Conservation (phyloP, 1,140 invertebrate species). For the Ectropis grisescens region DNA sequence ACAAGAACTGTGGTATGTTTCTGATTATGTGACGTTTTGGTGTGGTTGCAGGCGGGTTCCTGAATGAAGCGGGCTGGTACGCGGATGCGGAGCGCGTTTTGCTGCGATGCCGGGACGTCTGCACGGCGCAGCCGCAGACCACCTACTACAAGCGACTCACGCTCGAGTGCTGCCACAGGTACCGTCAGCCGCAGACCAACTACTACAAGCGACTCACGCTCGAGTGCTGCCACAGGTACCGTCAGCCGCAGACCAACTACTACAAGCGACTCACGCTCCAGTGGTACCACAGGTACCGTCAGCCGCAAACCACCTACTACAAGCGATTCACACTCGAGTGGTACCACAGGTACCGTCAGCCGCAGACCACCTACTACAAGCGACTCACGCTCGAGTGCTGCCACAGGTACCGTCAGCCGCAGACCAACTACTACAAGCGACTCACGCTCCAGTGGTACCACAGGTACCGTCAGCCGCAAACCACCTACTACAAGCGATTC, state of each 20-base stretch:
- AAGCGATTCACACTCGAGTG: no score
- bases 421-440: not conserved
- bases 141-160: not conserved
- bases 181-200: no score
- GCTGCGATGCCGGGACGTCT: constrained; percentile 74
- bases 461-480: no score
- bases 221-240: constrained; percentile 1
- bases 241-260: no score
- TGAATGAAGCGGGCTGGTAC: constrained; percentile 90
- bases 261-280: no score
- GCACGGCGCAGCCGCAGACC: constrained; percentile 47
- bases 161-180: constrained; percentile 1
- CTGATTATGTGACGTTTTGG: no score
- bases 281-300: no score
- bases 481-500: no score
- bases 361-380: not conserved
- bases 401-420: constrained; percentile 25
- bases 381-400: not conserved
- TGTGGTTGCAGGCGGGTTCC: constrained; percentile 85
- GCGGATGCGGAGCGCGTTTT: constrained; percentile 79
- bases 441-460: not conserved
- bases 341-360: no score
- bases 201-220: not conserved
- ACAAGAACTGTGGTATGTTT: no score
- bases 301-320: no score